Conservation (phyloP, 1,140 invertebrate genomes). For the Drosophila virilis region DNA sequence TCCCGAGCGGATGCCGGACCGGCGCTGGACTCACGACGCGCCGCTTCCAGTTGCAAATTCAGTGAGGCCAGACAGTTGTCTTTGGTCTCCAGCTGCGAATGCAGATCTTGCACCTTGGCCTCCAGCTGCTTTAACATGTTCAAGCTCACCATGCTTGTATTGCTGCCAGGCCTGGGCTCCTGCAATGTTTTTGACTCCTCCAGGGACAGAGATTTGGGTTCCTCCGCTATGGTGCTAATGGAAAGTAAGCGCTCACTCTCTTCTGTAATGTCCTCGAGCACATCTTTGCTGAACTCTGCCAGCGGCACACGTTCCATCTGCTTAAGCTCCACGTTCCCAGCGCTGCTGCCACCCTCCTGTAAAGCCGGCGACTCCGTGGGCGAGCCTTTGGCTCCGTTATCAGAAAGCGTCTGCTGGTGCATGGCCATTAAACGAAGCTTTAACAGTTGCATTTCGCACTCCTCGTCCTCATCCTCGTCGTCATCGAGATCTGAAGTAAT, state of each 20-base stretch:
- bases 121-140: slow-evolving; percentile 76
- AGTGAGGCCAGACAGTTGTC: slow-evolving; percentile 84
- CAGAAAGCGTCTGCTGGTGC: slow-evolving; percentile 50
- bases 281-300: slow-evolving; percentile 74
- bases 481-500: slow-evolving; percentile 41
- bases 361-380: slow-evolving; percentile 51
- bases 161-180: slow-evolving; percentile 31
- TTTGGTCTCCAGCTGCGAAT: slow-evolving; percentile 84
- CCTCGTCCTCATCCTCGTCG: slow-evolving; percentile 65
- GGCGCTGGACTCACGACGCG: slow-evolving; percentile 64
- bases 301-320: slow-evolving; percentile 77
- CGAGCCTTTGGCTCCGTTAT: slow-evolving; percentile 48
- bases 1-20: slow-evolving; percentile 79
- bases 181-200: slow-evolving; percentile 66
- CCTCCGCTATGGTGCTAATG: slow-evolving; percentile 66
- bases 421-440: slow-evolving; percentile 73
- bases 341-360: slow-evolving; percentile 6
- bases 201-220: slow-evolving; percentile 66
- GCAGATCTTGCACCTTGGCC: slow-evolving; percentile 81
- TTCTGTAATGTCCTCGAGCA: slow-evolving; percentile 81
- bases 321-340: slow-evolving; percentile 51
- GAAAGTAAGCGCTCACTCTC: slow-evolving; percentile 76
- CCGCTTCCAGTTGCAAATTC: slow-evolving; percentile 84
- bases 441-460: slow-evolving; percentile 66
- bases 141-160: slow-evolving; percentile 62